phyloP scores from a whole-genome alignment of 2,113 vertebrate species.

The Crotalus viridis region DNA sequence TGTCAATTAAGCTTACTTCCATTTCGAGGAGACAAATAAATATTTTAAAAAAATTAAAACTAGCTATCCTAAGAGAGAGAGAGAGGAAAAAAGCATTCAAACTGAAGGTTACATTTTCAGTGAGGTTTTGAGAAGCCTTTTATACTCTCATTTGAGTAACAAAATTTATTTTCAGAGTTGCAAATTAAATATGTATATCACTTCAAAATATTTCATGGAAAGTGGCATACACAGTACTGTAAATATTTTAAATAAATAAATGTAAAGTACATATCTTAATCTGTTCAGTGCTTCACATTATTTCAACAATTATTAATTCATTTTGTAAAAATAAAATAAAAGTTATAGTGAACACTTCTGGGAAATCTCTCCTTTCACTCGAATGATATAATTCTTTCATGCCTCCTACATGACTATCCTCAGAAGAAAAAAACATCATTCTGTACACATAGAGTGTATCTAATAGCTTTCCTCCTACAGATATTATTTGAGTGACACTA shows the following conservation, averaged over 20 bases:
- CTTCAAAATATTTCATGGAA: background rate
- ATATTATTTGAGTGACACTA: background rate
- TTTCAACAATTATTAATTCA: background rate
- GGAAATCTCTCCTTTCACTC: background rate
- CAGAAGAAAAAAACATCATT: background rate
- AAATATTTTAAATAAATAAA: conserved; percentile 1
- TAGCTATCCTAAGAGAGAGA: background rate
- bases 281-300: background rate
- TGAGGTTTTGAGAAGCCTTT: conserved; percentile 15
- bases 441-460: background rate
- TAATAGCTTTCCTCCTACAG: background rate
- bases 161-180: conserved; percentile 7
- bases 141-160: background rate
- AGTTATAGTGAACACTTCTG: background rate
- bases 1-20: background rate
- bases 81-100: background rate
- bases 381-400: background rate
- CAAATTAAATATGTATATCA: conserved; percentile 21
- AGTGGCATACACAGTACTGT: background rate
- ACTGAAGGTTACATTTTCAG: background rate
- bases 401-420: background rate
- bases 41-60: conserved; percentile 15
- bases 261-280: conserved; percentile 13
- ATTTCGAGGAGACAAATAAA: background rate
- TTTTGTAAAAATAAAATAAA: background rate